Percentiles rank a stretch among this genome's conserved stretches.
These are phyloP conservation scores for Hypomecis punctinalis DNA, from an alignment of 2,888 invertebrate species.

Conservation along the genomic window DNA sequence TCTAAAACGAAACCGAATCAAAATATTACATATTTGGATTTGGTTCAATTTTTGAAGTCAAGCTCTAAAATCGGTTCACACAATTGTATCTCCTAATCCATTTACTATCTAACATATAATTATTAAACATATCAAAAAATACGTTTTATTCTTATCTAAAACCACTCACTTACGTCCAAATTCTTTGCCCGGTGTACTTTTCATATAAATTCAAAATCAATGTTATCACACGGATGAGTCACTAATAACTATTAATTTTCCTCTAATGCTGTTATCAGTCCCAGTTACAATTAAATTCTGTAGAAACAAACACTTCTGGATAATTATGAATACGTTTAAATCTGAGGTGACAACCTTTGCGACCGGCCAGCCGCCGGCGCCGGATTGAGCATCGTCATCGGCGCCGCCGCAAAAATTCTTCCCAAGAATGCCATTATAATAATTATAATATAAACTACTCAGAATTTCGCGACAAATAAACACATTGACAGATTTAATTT, in stretches of 20 bases:
- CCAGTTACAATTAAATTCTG: slow-evolving; percentile 20
- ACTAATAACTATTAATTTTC: slow-evolving; percentile 23
- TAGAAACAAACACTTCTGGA: slow-evolving; percentile 36
- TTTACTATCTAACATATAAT: no score
- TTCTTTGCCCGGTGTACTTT: not conserved
- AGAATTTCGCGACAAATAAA: slow-evolving; percentile 55
- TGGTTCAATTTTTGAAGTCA: no score
- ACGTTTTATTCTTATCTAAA: not conserved
- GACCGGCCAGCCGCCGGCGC: slow-evolving; percentile 42
- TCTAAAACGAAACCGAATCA: no score
- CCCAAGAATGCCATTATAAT: slow-evolving; percentile 58
- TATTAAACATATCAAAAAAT: no score
- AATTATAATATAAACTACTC: slow-evolving; percentile 49
- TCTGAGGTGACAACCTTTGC: slow-evolving; percentile 35
- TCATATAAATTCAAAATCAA: not conserved
- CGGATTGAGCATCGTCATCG: slow-evolving; percentile 44
- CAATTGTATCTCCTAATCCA: no score
- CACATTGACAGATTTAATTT: slow-evolving; percentile 44
- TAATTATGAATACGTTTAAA: slow-evolving; percentile 35
- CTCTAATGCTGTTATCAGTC: slow-evolving; percentile 28
- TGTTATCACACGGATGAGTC: slow-evolving; percentile 9
- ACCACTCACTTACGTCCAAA: slow-evolving; percentile 3
- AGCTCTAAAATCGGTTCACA: no score
- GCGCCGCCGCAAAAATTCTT: slow-evolving; percentile 51
- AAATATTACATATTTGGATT: no score